Evolutionary conservation across 2,888 invertebrate species (phyloP).

Genomic region (Rotaria magnacalcarata): DNA sequence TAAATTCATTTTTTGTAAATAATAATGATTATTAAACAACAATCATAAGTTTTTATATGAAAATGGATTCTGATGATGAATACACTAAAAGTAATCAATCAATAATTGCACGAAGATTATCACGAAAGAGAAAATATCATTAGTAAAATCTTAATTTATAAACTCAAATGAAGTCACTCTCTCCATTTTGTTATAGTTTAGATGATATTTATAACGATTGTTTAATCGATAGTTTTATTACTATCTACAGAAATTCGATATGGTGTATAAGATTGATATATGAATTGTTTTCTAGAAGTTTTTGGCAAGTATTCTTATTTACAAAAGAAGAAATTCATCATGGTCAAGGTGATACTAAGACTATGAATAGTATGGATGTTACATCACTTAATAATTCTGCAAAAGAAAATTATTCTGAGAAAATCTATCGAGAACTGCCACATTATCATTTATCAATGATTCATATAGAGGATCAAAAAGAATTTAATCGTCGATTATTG

Average conservation of each 20-base stretch:
- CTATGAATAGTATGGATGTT: background rate
- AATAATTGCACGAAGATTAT: background rate
- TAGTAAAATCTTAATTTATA: too few relatives aligned
- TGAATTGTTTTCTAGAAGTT: background rate
- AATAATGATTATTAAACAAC: background rate
- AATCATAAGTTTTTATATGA: background rate
- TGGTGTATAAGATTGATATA: background rate
- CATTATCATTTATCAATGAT: too few relatives aligned
- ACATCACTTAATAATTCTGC: background rate
- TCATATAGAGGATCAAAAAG: too few relatives aligned
- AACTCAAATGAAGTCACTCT: too few relatives aligned
- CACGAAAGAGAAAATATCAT: background rate
- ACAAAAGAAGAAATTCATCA: background rate
- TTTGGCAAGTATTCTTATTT: background rate
- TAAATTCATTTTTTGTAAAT: background rate
- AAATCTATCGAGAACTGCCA: too few relatives aligned
- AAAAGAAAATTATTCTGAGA: background rate
- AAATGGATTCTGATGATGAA: too few relatives aligned
- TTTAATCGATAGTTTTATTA: background rate
- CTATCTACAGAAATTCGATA: background rate
- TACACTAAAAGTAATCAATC: background rate
- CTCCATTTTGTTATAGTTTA: too few relatives aligned
- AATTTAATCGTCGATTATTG: background rate
- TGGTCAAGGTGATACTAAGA: background rate
- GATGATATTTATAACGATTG: background rate